Percentiles rank a stretch among this genome's conserved stretches.
These are phyloP conservation scores for Ceyx margarethae DNA, from an alignment of 2,113 vertebrate genomes.

Conservation along the genomic window DNA sequence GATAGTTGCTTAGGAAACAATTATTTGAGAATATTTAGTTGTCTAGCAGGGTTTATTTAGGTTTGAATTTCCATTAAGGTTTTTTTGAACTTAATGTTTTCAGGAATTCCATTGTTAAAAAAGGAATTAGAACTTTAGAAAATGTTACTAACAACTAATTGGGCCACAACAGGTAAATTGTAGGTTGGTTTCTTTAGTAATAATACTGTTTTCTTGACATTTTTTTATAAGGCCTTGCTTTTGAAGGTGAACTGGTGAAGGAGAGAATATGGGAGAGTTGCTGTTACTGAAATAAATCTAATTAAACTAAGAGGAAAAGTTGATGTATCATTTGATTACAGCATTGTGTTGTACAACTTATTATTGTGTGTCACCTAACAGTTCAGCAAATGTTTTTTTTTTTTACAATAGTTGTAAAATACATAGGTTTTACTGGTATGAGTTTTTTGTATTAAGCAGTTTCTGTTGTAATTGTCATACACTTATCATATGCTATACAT, in stretches of 20 bases:
- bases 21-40: not conserved
- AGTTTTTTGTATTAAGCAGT: conserved; percentile 64
- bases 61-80: not conserved
- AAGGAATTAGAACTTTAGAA: not conserved
- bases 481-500: not conserved
- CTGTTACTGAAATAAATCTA: not conserved
- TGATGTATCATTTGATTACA: not conserved
- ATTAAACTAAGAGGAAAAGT: not conserved
- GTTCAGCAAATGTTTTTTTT: conserved; percentile 31
- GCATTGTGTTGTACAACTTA: conserved; percentile 10
- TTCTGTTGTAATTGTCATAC: conserved; percentile 29
- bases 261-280: not conserved
- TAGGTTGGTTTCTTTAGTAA: not conserved
- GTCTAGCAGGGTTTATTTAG: not conserved
- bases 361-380: not conserved
- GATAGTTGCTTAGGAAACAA: not conserved
- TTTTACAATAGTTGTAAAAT: conserved; percentile 39
- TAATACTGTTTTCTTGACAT: not conserved
- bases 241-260: not conserved
- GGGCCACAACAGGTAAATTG: not conserved
- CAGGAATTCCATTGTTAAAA: not conserved
- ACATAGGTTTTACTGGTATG: not conserved
- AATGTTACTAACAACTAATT: not conserved
- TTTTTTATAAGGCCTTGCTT: not conserved
- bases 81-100: not conserved